Evolutionary conservation across 2,888 invertebrate species (phyloP).

Genomic region (Lasioglossum marginatum): DNA sequence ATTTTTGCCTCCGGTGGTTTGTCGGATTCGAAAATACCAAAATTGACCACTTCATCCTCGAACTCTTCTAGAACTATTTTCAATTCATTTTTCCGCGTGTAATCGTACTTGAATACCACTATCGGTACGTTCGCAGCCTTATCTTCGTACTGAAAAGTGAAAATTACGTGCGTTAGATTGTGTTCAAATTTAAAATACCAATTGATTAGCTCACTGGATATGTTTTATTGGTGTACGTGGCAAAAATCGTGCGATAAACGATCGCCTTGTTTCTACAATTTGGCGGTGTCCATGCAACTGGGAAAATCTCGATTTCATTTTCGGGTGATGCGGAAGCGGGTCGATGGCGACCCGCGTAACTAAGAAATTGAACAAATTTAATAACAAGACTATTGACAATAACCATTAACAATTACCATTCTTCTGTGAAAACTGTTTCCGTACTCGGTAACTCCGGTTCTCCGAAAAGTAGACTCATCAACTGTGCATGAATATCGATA

Average conservation of each 20-base stretch:
- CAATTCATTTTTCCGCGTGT: slow-evolving; percentile 79
- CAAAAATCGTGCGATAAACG: slow-evolving; percentile 78
- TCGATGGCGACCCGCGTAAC: slow-evolving; percentile 78
- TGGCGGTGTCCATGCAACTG: slow-evolving; percentile 79
- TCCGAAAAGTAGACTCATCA: slow-evolving; percentile 77
- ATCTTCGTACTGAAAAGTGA: slow-evolving; percentile 78
- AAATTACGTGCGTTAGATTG: background rate
- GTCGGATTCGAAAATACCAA: slow-evolving; percentile 82
- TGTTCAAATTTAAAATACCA: background rate
- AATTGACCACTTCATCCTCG: slow-evolving; percentile 78
- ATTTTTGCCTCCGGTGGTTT: slow-evolving; percentile 80
- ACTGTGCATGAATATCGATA: slow-evolving; percentile 76
- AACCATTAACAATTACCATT: slow-evolving; percentile 66
- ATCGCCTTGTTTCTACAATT: slow-evolving; percentile 79
- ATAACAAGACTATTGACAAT: background rate
- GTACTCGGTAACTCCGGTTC: slow-evolving; percentile 72
- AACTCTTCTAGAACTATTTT: slow-evolving; percentile 80
- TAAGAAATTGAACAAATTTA: slow-evolving; percentile 43
- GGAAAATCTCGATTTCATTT: slow-evolving; percentile 73
- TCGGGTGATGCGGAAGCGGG: slow-evolving; percentile 74
- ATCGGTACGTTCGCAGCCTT: slow-evolving; percentile 76
- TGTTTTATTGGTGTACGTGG: slow-evolving; percentile 77
- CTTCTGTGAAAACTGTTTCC: slow-evolving; percentile 70
- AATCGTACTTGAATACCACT: slow-evolving; percentile 82
- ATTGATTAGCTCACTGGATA: slow-evolving; percentile 74